Evolutionary conservation across 2,113 vertebrate genomes (phyloP).

Genomic region (Oenanthe oenanthe): DNA sequence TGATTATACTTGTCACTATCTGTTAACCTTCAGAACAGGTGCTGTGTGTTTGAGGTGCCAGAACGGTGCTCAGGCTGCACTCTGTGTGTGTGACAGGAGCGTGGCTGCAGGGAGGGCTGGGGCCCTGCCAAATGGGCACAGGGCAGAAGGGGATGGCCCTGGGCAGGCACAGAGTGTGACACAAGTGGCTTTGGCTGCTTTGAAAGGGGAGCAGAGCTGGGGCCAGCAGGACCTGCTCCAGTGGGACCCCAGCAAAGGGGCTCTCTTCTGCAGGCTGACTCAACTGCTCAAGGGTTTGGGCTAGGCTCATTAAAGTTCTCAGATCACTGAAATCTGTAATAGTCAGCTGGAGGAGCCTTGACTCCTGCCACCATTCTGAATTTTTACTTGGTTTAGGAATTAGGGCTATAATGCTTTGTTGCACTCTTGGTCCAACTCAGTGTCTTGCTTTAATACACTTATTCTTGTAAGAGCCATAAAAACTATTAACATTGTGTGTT

Average conservation of each 20-base stretch:
- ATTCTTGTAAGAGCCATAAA: neutral
- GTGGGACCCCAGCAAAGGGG: neutral
- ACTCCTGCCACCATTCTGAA: neutral
- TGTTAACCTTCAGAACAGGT: slow-evolving; percentile 64
- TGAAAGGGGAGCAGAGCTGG: neutral
- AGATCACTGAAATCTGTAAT: neutral
- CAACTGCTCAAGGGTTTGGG: neutral
- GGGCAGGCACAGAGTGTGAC: neutral
- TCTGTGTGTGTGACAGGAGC: neutral
- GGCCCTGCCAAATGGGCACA: slow-evolving; percentile 13
- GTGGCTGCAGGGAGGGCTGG: neutral
- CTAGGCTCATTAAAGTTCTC: neutral
- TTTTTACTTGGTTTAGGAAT: neutral
- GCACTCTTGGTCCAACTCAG: neutral
- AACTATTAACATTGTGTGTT: neutral
- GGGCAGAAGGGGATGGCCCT: neutral
- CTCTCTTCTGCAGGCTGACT: neutral
- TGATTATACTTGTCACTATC: slow-evolving; percentile 45
- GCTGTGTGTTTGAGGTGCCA: neutral
- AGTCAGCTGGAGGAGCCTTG: neutral
- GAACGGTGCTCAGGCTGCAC: neutral
- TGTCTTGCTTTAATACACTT: neutral
- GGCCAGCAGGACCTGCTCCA: neutral
- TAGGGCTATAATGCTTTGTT: neutral
- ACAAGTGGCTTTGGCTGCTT: neutral